phyloP scores from a whole-genome alignment of 2,113 vertebrate genomes.

The Colossoma macropomum region DNA sequence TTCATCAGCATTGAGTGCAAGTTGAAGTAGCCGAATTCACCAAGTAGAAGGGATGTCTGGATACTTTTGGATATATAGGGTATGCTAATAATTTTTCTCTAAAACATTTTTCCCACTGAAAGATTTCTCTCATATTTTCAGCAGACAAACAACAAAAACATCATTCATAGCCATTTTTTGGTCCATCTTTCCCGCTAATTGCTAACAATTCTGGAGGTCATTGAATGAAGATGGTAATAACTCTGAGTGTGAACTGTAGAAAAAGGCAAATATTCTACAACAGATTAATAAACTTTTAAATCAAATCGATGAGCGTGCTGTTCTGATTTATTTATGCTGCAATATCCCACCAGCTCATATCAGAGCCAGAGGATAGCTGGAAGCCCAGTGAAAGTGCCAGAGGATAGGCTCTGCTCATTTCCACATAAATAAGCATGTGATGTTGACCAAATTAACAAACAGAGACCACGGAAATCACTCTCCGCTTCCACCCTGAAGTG shows the following conservation, averaged over 20 bases:
- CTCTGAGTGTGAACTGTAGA: conserved; percentile 1
- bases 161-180: neutral
- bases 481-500: neutral
- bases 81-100: too few relatives aligned
- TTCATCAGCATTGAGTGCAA: too few relatives aligned
- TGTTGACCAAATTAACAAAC: conserved; percentile 67
- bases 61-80: too few relatives aligned
- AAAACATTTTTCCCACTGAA: neutral
- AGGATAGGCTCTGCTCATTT: conserved; percentile 45
- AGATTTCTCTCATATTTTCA: neutral
- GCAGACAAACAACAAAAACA: neutral
- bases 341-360: conserved; percentile 41
- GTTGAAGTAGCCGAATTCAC: too few relatives aligned
- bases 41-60: too few relatives aligned
- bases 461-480: conserved; percentile 39
- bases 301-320: conserved; percentile 4
- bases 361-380: conserved; percentile 26
- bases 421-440: conserved; percentile 58
- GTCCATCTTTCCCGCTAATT: neutral
- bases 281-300: conserved; percentile 29
- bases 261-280: conserved; percentile 19
- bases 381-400: conserved; percentile 40
- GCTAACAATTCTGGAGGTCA: neutral
- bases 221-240: conserved; percentile 9
- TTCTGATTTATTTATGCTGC: conserved; percentile 41